phyloP scores from a whole-genome alignment of 2,888 invertebrate species.

The Tipula confusa region DNA sequence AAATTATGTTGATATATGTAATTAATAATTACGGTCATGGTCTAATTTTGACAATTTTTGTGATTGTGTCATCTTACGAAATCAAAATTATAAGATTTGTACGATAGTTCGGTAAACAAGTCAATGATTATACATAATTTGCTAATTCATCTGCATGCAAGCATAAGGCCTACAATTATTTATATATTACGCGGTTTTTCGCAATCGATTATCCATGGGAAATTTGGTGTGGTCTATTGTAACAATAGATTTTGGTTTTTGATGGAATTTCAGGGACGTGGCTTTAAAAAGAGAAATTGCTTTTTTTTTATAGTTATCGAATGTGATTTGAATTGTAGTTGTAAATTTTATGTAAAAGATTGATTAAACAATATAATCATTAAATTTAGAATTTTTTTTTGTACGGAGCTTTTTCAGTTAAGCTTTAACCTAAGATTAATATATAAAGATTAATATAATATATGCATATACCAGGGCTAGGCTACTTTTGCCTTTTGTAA shows the following conservation, averaged over 20 bases:
- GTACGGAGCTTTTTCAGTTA: too few relatives aligned
- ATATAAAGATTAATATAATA: too few relatives aligned
- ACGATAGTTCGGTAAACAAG: not conserved
- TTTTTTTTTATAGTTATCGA: not conserved
- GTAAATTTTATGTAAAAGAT: too few relatives aligned
- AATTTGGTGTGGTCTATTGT: not conserved
- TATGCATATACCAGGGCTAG: too few relatives aligned
- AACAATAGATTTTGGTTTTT: not conserved
- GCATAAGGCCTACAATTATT: not conserved
- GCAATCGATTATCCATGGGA: not conserved
- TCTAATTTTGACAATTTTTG: not conserved
- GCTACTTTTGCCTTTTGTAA: too few relatives aligned
- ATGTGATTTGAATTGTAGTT: not conserved
- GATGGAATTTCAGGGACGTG: not conserved
- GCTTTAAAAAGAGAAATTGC: not conserved
- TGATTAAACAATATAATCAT: too few relatives aligned
- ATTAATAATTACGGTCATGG: not conserved
- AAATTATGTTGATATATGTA: not conserved
- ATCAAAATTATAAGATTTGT: not conserved
- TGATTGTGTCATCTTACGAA: not conserved
- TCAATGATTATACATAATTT: not conserved
- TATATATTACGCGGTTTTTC: not conserved
- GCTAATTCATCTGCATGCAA: not conserved
- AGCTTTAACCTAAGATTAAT: too few relatives aligned
- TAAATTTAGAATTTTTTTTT: too few relatives aligned